Base-by-base conservation (phyloP, 2,888 invertebrate genomes). In the Drosophila nigritarsus region DNA sequence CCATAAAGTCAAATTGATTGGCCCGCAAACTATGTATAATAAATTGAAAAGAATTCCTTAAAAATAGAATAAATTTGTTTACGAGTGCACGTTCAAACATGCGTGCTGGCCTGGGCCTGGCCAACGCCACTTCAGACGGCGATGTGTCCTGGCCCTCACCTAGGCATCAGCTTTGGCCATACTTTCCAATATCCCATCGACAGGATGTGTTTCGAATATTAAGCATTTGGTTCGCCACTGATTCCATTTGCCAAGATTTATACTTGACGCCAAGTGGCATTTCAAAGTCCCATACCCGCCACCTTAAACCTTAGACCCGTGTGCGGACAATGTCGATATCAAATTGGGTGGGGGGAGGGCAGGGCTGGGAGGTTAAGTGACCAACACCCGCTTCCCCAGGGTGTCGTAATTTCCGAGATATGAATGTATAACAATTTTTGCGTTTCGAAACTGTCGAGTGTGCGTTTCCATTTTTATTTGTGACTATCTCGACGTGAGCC, bases 351-450 rank as follows among this genome's bases (percentile, higher is more conserved):
- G 64, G n/a, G 40, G 59, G 64, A 9, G 40, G 20, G 34, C 27
- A 27, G 32, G 32, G 49, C 11, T 13, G 40, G 7, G 20, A 15
- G 73, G 63, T 72, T 62, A 74, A 86, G 83, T 88, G 90, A 87
- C 90, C 86, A 83, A 75, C 73, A 75, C 69, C 75, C 72, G 73
- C 77, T 82, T 92, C 92, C 92, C 92, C 68, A 55, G 92, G 91
- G 92, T 92, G 88, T 90, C 92, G 92, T 92, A 91, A 91, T 87
- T 90, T 90, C 89, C 91, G 90, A 92, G 92, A 92, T 92, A 92
- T 92, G 92, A 92, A 92, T 92, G 92, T 91, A 90, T 91, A 92
- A 92, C 92, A 91, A 90, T 92, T 92, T 90, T 70, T 76, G 55
- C 69, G 49, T 74, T 72, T 76, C 53, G 65, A 75, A 78, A 83